phyloP scores from a whole-genome alignment of 2,797 vertebrate genomes.

The Gadopsis marmoratus region DNA sequence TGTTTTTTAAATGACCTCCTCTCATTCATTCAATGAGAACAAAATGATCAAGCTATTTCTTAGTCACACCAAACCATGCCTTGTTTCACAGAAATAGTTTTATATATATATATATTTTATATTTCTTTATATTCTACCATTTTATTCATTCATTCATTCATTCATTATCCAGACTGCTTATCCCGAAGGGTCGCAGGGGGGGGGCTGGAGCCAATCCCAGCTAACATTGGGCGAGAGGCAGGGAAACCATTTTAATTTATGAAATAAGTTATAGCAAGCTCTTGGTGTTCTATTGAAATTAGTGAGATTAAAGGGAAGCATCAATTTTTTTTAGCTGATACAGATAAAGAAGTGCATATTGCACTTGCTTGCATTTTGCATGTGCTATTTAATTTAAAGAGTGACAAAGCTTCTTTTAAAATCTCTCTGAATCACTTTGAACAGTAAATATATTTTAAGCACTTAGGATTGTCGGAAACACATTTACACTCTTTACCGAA shows the following conservation, averaged over 20 bases:
- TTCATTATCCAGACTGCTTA: too few species aligned
- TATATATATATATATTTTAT: background rate
- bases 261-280: background rate
- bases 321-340: slow-evolving; percentile 3
- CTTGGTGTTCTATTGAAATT: background rate
- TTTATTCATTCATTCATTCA: too few species aligned
- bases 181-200: too few species aligned
- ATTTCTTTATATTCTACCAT: background rate
- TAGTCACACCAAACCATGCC: background rate
- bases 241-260: too few species aligned
- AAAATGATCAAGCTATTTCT: background rate
- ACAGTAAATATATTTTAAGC: background rate
- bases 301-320: slow-evolving; percentile 11
- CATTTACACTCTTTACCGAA: background rate
- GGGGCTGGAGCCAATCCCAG: too few species aligned
- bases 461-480: background rate
- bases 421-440: background rate
- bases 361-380: too few species aligned
- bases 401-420: background rate
- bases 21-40: slow-evolving; percentile 14
- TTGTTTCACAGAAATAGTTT: slow-evolving; percentile 1
- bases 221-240: too few species aligned
- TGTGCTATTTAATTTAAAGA: slow-evolving; percentile 12
- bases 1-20: slow-evolving; percentile 16
- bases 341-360: background rate